Conservation (phyloP, 2,888 invertebrate species). For the Eudemis profundana region DNA sequence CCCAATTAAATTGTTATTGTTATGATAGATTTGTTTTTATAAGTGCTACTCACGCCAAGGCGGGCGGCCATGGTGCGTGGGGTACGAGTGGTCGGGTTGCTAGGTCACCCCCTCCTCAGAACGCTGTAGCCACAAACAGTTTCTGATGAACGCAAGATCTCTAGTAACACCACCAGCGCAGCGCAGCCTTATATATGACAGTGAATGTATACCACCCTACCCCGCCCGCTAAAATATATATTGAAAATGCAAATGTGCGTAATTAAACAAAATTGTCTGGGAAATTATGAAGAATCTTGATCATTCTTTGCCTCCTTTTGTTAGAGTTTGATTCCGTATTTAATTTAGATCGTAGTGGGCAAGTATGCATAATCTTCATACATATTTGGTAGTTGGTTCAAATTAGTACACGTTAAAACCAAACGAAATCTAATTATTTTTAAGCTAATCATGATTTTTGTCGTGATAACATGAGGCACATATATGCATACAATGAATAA, state of each 20-base stretch:
- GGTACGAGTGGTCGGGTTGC: conserved; percentile 54
- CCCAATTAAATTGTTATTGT: not conserved
- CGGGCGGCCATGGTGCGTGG: conserved; percentile 73
- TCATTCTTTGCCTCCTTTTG: conserved; percentile 6
- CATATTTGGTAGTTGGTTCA: not conserved
- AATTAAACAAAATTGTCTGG: conserved; percentile 50
- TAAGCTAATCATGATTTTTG: not conserved
- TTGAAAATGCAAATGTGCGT: conserved; percentile 56
- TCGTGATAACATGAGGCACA: not conserved
- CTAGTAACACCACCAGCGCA: conserved; percentile 58
- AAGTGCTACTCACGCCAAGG: conserved; percentile 71
- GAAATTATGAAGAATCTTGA: conserved; percentile 24
- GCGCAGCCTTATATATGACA: conserved; percentile 75
- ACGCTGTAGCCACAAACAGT: conserved; percentile 54
- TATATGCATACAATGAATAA: conserved; percentile 28
- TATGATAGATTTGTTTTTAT: conserved; percentile 48
- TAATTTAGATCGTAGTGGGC: not conserved
- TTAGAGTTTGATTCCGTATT: conserved; percentile 1
- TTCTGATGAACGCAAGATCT: conserved; percentile 61
- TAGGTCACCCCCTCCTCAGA: conserved; percentile 56
- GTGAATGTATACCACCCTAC: conserved; percentile 79
- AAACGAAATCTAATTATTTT: not conserved
- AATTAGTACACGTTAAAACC: not conserved
- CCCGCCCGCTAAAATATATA: conserved; percentile 56
- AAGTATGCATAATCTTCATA: not conserved